Base-by-base conservation (phyloP, 2,113 vertebrate genomes). In the Eonycteris spelaea region DNA sequence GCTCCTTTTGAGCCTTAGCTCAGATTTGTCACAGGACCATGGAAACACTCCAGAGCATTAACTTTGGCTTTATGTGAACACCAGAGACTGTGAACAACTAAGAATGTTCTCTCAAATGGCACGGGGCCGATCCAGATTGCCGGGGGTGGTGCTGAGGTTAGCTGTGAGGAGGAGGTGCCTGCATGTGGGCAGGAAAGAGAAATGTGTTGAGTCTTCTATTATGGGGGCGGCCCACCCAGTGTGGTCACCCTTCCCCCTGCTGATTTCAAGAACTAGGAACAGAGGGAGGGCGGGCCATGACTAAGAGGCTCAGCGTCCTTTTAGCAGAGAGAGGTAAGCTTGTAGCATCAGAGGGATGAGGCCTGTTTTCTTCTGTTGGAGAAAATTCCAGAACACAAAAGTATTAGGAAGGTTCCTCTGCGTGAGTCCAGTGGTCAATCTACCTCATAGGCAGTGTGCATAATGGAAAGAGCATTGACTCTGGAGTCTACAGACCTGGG, bases 81-180 rank as follows among this genome's bases (percentile, higher is more conserved):
- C 43, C 68, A 35, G 79, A 40, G 91, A 21, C 82, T 82, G 89
- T 35, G 86, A 93, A 86, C 57, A 86, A 26, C 61, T 67, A 48
- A 86, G 86, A 83, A 77, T 65, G 80, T 82, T 94, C 86, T 89
- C 53, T 73, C 91, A 51, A 75, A 77, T 48, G 91, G 89, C 84
- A 95, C 80, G 2, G 68, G 67, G 96, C 77, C 13, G 48, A 70
- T 92, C 96, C 97, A 97, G 97, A 97, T 97, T 95, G 97, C 96
- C 87, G 97, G 94, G 90, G 97, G 96, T 38, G 97, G 97, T 90
- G 83, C 93, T 53, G 95, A 97, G 96, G 97, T 90, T 94, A 84
- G 95, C 96, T 48, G 77, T 86, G 95, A 96, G 89, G 95, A 97
- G 97, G 97, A 97, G 97, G 97, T 89, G 96, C 95, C 19, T 2